These are phyloP conservation scores for Theristus sp. DNA, from an alignment of 2,888 invertebrate genomes.

Conservation along the genomic window DNA sequence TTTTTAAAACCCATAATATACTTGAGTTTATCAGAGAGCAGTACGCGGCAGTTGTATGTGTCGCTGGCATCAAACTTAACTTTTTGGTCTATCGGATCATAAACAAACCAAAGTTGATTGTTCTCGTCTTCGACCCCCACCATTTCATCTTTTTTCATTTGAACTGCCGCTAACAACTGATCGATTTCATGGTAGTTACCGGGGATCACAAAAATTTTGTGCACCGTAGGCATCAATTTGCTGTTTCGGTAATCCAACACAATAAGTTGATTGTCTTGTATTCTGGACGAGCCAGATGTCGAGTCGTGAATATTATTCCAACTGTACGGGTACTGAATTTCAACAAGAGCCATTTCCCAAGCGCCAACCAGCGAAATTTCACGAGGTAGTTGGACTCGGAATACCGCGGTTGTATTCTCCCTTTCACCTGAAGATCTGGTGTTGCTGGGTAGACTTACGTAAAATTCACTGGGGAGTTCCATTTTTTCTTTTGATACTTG, in stretches of 20 bases:
- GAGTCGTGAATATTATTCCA: not conserved
- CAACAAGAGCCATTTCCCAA: constrained; percentile 3
- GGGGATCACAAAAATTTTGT: not conserved
- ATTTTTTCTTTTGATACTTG: not conserved
- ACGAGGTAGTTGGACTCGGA: not conserved
- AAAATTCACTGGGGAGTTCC: no score
- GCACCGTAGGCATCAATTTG: not conserved
- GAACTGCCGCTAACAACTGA: not conserved
- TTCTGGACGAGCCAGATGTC: not conserved
- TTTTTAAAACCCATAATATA: not conserved
- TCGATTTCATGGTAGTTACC: not conserved
- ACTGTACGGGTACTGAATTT: not conserved
- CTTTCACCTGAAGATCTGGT: not conserved
- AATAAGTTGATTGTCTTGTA: not conserved
- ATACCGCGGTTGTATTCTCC: not conserved
- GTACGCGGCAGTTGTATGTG: not conserved
- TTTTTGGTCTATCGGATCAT: not conserved
- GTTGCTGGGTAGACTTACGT: constrained; percentile 4
- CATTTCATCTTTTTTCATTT: not conserved
- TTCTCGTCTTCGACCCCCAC: not conserved
- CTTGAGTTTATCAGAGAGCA: not conserved
- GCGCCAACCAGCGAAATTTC: not conserved
- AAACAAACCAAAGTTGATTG: not conserved
- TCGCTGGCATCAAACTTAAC: not conserved
- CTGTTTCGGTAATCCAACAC: not conserved